A percentile compares a stretch with the other conserved stretches of the same genome.
Conservation (phyloP, 1,140 invertebrate species). For the Teleogryllus occipitalis region DNA sequence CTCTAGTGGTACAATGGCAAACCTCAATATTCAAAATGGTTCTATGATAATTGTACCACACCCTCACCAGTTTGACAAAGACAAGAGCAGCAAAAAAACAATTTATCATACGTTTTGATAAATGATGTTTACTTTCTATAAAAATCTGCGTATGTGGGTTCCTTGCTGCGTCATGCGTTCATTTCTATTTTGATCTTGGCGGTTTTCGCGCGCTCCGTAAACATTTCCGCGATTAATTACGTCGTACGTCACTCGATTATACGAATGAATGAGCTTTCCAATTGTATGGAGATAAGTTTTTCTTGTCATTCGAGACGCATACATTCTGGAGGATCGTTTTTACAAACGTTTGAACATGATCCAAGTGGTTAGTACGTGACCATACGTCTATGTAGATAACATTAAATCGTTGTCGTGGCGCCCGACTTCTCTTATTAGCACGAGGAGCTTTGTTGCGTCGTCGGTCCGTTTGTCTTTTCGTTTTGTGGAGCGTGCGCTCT, state of each 20-base stretch:
- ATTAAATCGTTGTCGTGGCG: not conserved
- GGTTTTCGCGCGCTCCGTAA: too few relatives aligned
- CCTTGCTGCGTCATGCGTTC: too few relatives aligned
- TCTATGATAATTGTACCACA: too few relatives aligned
- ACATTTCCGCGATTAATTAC: not conserved
- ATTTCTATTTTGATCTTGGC: too few relatives aligned
- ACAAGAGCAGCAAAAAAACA: too few relatives aligned
- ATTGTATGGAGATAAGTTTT: not conserved
- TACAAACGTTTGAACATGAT: not conserved
- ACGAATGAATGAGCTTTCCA: not conserved
- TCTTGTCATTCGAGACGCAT: not conserved
- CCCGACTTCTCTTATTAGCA: not conserved
- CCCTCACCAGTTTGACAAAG: too few relatives aligned
- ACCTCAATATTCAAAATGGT: too few relatives aligned
- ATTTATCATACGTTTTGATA: too few relatives aligned
- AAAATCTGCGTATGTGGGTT: too few relatives aligned
- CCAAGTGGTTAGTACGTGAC: not conserved
- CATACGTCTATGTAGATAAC: not conserved
- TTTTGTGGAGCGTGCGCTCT: not conserved
- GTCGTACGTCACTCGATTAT: not conserved
- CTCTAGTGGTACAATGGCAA: too few relatives aligned
- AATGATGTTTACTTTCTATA: too few relatives aligned
- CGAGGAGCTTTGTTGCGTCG: not conserved
- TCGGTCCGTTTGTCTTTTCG: too few relatives aligned
- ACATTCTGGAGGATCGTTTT: not conserved